Base-by-base conservation (phyloP, 2,797 vertebrate genomes). In the Spheniscus humboldti region DNA sequence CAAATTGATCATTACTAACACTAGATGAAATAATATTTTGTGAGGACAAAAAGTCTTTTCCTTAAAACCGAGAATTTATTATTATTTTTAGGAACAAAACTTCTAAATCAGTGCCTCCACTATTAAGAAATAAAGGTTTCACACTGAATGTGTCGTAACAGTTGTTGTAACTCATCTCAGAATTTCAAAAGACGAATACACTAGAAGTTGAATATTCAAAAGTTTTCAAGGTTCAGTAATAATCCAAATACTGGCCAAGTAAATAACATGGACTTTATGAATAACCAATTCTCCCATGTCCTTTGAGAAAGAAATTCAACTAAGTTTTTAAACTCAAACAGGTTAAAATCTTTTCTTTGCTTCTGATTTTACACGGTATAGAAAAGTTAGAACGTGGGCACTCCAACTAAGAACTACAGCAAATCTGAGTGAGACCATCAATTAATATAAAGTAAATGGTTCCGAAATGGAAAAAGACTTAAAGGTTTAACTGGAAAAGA, bases 91-190 rank as follows among this genome's bases (percentile, higher is more conserved):
- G 18, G 37, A 74, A 78, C 13, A 60, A 68, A 73, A 68, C 17
- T 37, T 52, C 12, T n/a, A 39, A 48, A 82, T 19, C 27, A 30
- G 13, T 72, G 43, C 24, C 25, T 77, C n/a, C 37, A 41, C 25
- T 64, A 52, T 9, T 30, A 84, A 53, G 43, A 80, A 75, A 80
- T 20, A n/a, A 48, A 53, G 23, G 24, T 45, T 77, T 57, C 19
- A 68, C 11, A 47, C 7, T 71, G 23, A 62, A 79, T 0, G 0
- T 19, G 33, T 25, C 7, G 0, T 45, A 66, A 69, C 11, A 33
- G 50, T 27, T 75, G 24, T 19, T 53, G 18, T 13, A 56, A 60
- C 13, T 64, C 57, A 71, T 23, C 57, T 66, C 35, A 56, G 68
- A 75, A 50, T 66, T 69, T 66, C 22, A 48, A 60, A 67, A 48